Evolutionary conservation across 1,140 invertebrate species (phyloP).

Genomic region (Grapholita molesta): DNA sequence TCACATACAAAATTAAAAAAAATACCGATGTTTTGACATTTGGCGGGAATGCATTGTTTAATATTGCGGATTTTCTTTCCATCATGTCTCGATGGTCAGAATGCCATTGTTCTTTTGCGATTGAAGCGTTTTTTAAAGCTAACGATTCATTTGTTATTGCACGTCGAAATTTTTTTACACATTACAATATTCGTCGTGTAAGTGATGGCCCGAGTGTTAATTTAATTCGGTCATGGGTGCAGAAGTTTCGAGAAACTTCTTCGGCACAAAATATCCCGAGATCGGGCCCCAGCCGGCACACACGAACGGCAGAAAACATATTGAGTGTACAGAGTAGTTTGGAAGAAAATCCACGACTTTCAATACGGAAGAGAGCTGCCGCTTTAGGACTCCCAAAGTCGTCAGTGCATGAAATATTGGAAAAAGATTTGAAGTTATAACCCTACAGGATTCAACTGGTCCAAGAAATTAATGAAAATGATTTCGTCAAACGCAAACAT

Average conservation of each 20-base stretch:
- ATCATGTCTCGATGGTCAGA: no score
- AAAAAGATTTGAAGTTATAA: conserved; percentile 27
- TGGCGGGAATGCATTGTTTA: no score
- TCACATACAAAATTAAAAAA: no score
- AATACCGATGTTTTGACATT: no score
- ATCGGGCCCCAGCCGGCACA: conserved; percentile 20
- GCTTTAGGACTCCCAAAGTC: conserved; percentile 24
- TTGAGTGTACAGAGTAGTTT: conserved; percentile 24
- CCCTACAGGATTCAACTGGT: conserved; percentile 24
- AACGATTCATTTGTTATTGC: no score
- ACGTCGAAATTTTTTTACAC: no score
- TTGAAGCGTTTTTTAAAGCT: no score
- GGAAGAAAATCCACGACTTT: conserved; percentile 25
- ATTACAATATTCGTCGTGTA: no score
- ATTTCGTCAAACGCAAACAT: no score
- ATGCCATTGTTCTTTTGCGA: no score
- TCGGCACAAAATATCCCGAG: conserved; percentile 11
- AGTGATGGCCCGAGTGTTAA: conserved; percentile 20
- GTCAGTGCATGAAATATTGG: conserved; percentile 22
- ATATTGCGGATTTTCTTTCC: no score
- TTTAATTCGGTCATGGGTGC: conserved; percentile 25
- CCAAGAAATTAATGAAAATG: conserved; percentile 18
- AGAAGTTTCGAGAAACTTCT: conserved; percentile 11
- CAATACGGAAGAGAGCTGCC: conserved; percentile 21
- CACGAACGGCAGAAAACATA: conserved; percentile 24